These are phyloP conservation scores for Macrochelys suwanniensis DNA, from an alignment of 2,797 vertebrate species.

Conservation along the genomic window DNA sequence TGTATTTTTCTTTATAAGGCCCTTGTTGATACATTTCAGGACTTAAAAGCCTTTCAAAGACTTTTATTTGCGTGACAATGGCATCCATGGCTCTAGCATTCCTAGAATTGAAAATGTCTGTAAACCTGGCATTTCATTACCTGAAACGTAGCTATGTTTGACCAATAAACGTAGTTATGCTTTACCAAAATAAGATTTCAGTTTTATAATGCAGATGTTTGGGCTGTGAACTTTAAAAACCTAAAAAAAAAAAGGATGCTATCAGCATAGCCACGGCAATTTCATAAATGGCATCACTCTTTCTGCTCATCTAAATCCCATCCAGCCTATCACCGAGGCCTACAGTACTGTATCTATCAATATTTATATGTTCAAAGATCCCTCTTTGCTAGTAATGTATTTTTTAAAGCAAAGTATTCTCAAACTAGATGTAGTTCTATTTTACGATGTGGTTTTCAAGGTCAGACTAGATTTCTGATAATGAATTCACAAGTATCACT, in stretches of 20 bases:
- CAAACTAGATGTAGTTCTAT: neutral
- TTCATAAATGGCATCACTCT: neutral
- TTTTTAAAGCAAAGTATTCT: conserved; percentile 20
- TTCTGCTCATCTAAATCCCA: neutral
- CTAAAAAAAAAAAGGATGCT: neutral
- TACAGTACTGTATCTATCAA: neutral
- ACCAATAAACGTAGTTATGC: too few species aligned
- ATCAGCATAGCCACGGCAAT: neutral
- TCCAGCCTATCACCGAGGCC: neutral
- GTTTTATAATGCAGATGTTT: neutral
- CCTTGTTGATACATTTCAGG: neutral
- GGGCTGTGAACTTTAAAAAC: neutral
- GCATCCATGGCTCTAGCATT: neutral
- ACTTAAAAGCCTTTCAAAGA: conserved; percentile 7
- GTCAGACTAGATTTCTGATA: conserved; percentile 27
- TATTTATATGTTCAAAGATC: conserved; percentile 8
- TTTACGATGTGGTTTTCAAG: neutral
- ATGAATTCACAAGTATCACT: neutral
- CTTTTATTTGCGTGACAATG: neutral
- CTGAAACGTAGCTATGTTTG: neutral
- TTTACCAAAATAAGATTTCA: neutral
- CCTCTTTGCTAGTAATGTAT: neutral
- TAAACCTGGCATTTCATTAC: neutral
- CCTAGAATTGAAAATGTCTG: neutral
- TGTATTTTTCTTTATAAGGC: neutral